Evolutionary conservation across 2,888 invertebrate genomes (phyloP), one percentile per base, ranked within the genome.

Genomic region (Drosophila prolongata): DNA sequence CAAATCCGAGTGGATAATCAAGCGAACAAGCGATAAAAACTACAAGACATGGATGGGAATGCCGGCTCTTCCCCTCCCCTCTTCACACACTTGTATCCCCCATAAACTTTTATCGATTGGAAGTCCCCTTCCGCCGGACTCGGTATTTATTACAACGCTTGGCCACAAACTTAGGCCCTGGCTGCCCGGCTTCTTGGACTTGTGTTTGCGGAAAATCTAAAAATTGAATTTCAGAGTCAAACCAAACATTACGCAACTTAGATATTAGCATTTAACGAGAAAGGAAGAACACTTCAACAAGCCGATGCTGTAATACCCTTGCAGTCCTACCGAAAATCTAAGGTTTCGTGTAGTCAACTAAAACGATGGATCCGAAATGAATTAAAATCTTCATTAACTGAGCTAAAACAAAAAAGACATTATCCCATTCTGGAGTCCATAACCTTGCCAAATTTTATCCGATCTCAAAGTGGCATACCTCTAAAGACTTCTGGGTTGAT

Each of bases 11-110:
- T 35, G 52, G 57, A 66, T 68, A 68, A 56, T 62, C 56, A 47
- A 69, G 58, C 40, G 35, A 14, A 53, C 50, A 53, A 30, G 37
- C 71, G 62, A 70, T 70, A 70, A 52, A 61, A 69, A 44, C 38
- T 69, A 44, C 27, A 68, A 43, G 62, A 35, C 42, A 57, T n/a
- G 42, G 40, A 62, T 37, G 24, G 35, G 8, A 47, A 35, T 43
- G 53, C 24, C 34, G 9, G 40, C 44, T 57, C 38, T 10, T 44
- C 3, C 35, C 54, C 10, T 40, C n/a, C 35, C 27, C 38, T 37
- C 1, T 14, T 34, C 34, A 19, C 37, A 53, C 54, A 55, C 16
- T 37, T 47, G 6, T 34, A 11, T 30, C 46, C 44, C 34, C 2
- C 10, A 9, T 16, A 35, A 62, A 27, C 35, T 35, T 24, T 47